phyloP scores from a whole-genome alignment of 2,888 invertebrate species.

The Rotaria magnacalcarata region DNA sequence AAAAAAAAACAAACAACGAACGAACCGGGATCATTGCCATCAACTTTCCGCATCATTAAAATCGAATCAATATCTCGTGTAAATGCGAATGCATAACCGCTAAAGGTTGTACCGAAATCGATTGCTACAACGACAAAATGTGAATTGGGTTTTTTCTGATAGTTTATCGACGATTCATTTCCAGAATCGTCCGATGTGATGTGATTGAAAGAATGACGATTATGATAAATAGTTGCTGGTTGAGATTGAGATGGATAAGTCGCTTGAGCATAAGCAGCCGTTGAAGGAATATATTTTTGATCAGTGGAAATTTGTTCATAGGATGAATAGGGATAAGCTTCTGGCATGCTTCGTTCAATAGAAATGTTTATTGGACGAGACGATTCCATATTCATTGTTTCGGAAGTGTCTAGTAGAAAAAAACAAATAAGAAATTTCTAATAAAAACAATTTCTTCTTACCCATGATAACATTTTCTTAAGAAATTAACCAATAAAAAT shows the following conservation, averaged over 20 bases:
- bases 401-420: neutral
- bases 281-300: neutral
- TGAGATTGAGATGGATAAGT: neutral
- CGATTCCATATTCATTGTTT: neutral
- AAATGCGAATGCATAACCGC: slow-evolving; percentile 64
- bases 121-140: slow-evolving; percentile 63
- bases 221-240: neutral
- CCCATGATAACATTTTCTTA: neutral
- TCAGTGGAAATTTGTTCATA: neutral
- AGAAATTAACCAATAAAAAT: too few species aligned
- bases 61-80: slow-evolving; percentile 61
- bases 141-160: neutral
- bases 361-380: neutral
- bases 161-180: neutral
- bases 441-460: neutral
- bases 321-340: neutral
- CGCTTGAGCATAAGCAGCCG: neutral
- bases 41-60: slow-evolving; percentile 64
- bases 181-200: neutral
- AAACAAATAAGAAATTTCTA: neutral
- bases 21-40: slow-evolving; percentile 55
- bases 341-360: neutral
- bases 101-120: slow-evolving; percentile 65
- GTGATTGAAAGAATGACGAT: neutral
- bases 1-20: neutral